Base-by-base conservation (phyloP, 1,140 invertebrate genomes). In the Helicoverpa armigera region DNA sequence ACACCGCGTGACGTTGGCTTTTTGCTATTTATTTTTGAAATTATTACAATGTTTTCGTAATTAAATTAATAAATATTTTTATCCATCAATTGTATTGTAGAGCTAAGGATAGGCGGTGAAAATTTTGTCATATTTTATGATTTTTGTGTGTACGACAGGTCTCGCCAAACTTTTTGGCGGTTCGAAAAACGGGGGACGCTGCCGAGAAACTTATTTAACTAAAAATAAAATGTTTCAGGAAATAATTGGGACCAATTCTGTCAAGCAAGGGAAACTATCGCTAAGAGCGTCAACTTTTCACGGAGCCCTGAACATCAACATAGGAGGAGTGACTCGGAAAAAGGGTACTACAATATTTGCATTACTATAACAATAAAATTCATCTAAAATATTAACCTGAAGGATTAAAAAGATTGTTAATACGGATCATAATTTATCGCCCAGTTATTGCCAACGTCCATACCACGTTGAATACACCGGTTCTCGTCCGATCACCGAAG, bases 161-260 rank as follows among this genome's bases (percentile, higher is more conserved):
- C 35, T 9, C 35, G 35, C 5, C 35, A 43, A 43, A 43, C 35
- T 43, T 43, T 43, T 43, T 43, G 35, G 35, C 1, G 35, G 5
- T 1, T 43, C 1, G 35, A 43, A 43, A 43, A 3, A 43, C 5
- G 9, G 0, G 35, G 9, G 35, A 43, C 3, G 35, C 4, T 43
- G 35, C 35, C 5, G 4, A 43, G 35, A 43, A 43, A 7, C 35
- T 43, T 43, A 43, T 43, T 43, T 43, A 43, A 43, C 9, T 43
- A 43, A 9, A 43, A 43, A 9, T 5, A 0, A 43, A 43, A 43
- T 16, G 69, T 82, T 84, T 35, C 84, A 91, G 90, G 84, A 14
- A 29, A 63, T 31, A 83, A 90, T 12, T 94, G 89, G 89, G 90
- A 92, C 18, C 90, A 94, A 51, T 94, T 87, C 63, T 88, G 86